Evolutionary conservation across 2,888 invertebrate genomes (phyloP), one percentile per base, ranked within the genome.

Genomic region (Prionchulus punctatus): DNA sequence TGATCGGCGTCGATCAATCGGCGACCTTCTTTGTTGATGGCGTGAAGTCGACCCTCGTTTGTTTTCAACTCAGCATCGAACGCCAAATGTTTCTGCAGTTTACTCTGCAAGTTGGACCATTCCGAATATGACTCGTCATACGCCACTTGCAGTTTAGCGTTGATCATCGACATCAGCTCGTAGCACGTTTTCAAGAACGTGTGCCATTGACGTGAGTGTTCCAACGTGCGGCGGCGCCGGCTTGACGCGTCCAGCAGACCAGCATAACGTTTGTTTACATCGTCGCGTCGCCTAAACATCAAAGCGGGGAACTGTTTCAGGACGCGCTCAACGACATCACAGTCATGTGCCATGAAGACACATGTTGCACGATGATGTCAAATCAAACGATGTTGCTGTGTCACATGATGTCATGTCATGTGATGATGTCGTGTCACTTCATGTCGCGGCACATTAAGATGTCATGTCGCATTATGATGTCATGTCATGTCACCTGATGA

Each of bases 61-160:
- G 91, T 89, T 7, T 82, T 79, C 30, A 98, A 76, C 72, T 98
- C 96, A 0, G 91, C 86, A 70, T 96, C 92, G 71, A 96, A 96
- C 0, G 91, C 90, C 0, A 84, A 80, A 68, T 98, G 96, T 71
- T 90, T 89, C 71, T 94, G 91, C 30, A 91, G 86, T 75, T 94
- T 94, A 66, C 85, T 86, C 69, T 91, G 88, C 12, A 59, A 53
- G 51, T 53, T 57, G 57, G 65, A 67, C 23, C 88, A 82, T 66
- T 98, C 96, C 55, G 89, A 79, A 73, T 91, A 96, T 66, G 83
- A 88, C 70, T 91, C 92, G 70, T 98, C 96, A 56, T 80, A 79
- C 0, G 92, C 94, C 4, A 88, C 81, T 73, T 92, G 89, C 69
- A 89, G 81, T 74, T 96, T 94, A 70, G 90, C 87, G 61, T 84